phyloP scores from a whole-genome alignment of 2,888 invertebrate genomes.

The Pristionchus arcanus region DNA sequence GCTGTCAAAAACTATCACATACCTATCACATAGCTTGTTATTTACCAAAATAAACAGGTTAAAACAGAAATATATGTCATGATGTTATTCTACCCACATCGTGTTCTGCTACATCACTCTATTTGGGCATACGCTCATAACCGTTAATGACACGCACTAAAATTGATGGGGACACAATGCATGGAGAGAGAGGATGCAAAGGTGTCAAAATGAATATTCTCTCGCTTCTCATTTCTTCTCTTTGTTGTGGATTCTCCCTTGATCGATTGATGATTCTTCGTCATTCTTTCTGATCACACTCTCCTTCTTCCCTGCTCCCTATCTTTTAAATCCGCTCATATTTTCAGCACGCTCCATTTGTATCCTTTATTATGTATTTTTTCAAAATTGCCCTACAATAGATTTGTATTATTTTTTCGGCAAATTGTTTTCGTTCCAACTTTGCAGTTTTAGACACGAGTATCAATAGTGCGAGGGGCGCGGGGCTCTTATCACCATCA shows the following conservation, averaged over 20 bases:
- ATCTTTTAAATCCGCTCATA: slow-evolving; percentile 14
- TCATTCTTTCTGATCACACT: neutral
- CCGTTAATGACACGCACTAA: slow-evolving; percentile 14
- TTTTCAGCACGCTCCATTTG: neutral
- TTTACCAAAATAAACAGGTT: neutral
- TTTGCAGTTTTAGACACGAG: neutral
- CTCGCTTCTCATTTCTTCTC: neutral
- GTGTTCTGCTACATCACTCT: neutral
- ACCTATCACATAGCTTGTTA: too few relatives aligned
- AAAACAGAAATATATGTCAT: neutral
- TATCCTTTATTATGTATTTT: neutral
- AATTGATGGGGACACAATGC: neutral
- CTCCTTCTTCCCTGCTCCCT: neutral
- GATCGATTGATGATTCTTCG: neutral
- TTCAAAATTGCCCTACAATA: neutral
- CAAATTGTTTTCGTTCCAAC: neutral
- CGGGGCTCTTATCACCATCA: neutral
- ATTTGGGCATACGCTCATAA: neutral
- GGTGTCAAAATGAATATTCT: neutral
- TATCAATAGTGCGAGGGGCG: neutral
- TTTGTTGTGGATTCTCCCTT: neutral
- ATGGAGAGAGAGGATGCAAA: neutral
- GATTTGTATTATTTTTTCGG: neutral
- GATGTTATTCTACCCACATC: neutral
- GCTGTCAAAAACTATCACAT: neutral